Conservation (phyloP, 2,797 vertebrate genomes). For the Crenichthys baileyi region DNA sequence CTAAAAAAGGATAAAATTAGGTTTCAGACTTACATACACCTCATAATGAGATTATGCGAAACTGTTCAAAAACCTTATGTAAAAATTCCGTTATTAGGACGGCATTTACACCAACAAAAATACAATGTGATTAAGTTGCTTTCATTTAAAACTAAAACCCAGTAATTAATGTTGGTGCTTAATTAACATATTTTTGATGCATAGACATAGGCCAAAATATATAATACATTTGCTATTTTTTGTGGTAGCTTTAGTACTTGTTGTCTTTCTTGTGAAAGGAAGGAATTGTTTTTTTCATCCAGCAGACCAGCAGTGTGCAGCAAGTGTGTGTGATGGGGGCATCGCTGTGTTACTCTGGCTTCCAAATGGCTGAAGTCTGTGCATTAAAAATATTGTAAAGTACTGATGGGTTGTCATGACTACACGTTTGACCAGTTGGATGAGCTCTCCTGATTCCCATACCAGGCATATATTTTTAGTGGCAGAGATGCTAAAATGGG, state of each 20-base stretch:
- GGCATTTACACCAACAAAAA: background rate
- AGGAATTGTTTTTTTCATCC: too few species aligned
- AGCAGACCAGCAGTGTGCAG: too few species aligned
- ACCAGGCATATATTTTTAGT: background rate
- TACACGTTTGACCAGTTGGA: background rate
- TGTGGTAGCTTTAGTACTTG: too few species aligned
- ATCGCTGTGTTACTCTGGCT: too few species aligned
- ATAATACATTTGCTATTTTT: too few species aligned
- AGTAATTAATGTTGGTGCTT: too few species aligned
- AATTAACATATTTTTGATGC: too few species aligned
- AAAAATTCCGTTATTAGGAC: background rate
- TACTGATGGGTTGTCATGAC: background rate
- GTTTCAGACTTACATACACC: background rate
- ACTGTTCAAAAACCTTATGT: background rate
- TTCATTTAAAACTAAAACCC: too few species aligned
- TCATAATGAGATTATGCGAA: background rate
- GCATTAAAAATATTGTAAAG: background rate
- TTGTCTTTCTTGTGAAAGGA: too few species aligned
- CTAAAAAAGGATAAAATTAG: background rate
- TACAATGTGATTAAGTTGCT: background rate
- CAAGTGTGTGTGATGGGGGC: too few species aligned
- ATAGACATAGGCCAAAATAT: too few species aligned
- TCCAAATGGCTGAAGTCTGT: too few species aligned
- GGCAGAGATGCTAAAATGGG: background rate
- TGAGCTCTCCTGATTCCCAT: background rate